Percentiles rank a stretch among this genome's conserved stretches.
These are phyloP conservation scores for Montipora capitata DNA, from an alignment of 92 coral and sea anemone species.

Conservation along the genomic window DNA sequence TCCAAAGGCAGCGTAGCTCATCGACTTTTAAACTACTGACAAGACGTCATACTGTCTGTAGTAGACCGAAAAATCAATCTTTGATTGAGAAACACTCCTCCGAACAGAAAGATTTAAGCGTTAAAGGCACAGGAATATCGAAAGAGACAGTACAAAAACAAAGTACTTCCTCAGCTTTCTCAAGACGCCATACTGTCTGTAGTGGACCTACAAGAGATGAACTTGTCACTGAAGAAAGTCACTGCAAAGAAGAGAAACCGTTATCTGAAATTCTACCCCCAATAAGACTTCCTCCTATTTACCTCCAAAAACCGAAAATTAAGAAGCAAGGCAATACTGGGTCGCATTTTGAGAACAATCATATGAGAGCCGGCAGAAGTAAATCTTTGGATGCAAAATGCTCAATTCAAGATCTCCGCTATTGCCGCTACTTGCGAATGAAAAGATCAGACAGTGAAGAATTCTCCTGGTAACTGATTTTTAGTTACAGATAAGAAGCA, in stretches of 20 bases:
- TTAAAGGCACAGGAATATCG: neutral
- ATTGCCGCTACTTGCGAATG: conserved; percentile 40
- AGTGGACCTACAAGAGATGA: neutral
- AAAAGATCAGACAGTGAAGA: conserved; percentile 8
- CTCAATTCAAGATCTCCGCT: conserved; percentile 5
- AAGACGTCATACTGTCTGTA: conserved; percentile 37
- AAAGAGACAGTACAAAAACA: conserved; percentile 12
- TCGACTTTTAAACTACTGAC: neutral
- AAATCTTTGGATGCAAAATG: conserved; percentile 8
- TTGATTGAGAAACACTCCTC: neutral
- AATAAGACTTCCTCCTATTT: conserved; percentile 42
- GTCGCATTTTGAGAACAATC: conserved; percentile 11
- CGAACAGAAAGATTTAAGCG: conserved; percentile 1
- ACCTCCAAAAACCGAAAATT: conserved; percentile 20
- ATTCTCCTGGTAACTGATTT: neutral
- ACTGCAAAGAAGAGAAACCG: neutral
- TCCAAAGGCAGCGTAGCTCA: neutral
- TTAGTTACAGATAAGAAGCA: neutral
- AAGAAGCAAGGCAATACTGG: conserved; percentile 3
- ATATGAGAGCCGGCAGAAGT: neutral
- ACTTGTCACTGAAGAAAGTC: neutral
- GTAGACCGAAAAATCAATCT: neutral
- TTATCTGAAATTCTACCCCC: conserved; percentile 43
- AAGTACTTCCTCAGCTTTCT: neutral
- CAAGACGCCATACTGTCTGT: conserved; percentile 26